Percentiles rank a stretch among this genome's conserved stretches.
These are phyloP conservation scores for Clusia tigrina DNA, from an alignment of 2,888 invertebrate genomes.

Conservation along the genomic window DNA sequence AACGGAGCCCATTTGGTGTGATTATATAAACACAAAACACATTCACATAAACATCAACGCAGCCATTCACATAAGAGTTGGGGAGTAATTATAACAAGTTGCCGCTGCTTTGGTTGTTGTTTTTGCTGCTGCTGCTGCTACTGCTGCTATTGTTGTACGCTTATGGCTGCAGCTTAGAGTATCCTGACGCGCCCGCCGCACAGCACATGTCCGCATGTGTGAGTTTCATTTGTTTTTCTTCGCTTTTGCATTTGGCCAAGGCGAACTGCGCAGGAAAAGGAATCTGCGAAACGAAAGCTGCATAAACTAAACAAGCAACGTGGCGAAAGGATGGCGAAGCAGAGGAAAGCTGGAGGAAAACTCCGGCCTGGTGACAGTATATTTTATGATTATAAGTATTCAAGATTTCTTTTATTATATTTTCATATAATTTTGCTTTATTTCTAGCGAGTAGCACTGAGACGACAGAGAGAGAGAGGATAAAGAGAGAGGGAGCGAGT, in stretches of 20 bases:
- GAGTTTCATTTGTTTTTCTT: slow-evolving; percentile 23
- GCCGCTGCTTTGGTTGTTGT: slow-evolving; percentile 32
- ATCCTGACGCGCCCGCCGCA: slow-evolving; percentile 11
- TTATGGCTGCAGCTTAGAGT: slow-evolving; percentile 10
- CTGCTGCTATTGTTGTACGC: slow-evolving; percentile 22
- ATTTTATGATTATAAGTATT: slow-evolving; percentile 52
- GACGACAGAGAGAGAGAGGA: no score
- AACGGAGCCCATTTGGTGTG: slow-evolving; percentile 40
- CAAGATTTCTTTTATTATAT: not conserved
- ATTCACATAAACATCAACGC: slow-evolving; percentile 49
- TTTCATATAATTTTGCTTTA: slow-evolving; percentile 18
- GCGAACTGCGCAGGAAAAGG: no score
- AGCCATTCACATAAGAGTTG: slow-evolving; percentile 40
- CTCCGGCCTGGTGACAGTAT: slow-evolving; percentile 43
- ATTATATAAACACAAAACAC: slow-evolving; percentile 50
- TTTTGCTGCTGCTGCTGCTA: slow-evolving; percentile 22
- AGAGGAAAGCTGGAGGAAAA: not conserved
- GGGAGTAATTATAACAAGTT: slow-evolving; percentile 52
- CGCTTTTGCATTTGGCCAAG: not conserved
- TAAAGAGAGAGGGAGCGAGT: slow-evolving; percentile 20
- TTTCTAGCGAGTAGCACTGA: slow-evolving; percentile 16
- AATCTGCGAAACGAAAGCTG: not conserved
- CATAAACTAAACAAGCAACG: not conserved
- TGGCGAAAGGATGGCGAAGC: not conserved
- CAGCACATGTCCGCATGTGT: slow-evolving; percentile 20